Base-by-base conservation (phyloP, 1,140 invertebrate species). In the Diploscapter pachys region DNA sequence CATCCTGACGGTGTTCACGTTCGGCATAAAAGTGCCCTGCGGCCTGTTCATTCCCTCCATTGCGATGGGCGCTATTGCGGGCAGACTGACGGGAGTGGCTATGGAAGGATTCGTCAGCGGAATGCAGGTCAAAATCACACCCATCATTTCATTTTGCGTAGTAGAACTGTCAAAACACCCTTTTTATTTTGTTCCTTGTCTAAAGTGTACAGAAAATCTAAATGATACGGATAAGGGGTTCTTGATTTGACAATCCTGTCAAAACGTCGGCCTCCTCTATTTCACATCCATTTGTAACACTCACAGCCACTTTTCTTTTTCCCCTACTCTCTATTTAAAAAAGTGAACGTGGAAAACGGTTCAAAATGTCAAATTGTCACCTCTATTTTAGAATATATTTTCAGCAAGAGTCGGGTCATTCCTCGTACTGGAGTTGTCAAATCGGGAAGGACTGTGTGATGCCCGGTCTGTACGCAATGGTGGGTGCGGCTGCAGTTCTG, bases 381-480 rank as follows among this genome's bases (percentile, higher is more conserved):
- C 31, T 31, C 31, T 31, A 31, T 31, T 31, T 31, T 31, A 31
- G 31, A 31, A 31, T 31, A 31, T 31, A 31, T 31, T 92, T 91
- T 81, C 51, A 68, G 66, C 53, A 6, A 9, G 52, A 68, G 51
- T 56, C 55, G 9, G 73, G 73, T 9, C 73, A 69, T n/a, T 74
- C 73, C 11, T 57, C 53, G 48, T 74, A 74, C 11, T 74, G 64
- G 51, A 94, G 96, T 83, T 99, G 96, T 87, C 92, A 91, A 3
- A 92, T 92, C 4, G 93, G 92, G 5, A 92, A 94, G 73, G 93
- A 93, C 87, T 98, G 94, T 87, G 96, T 99, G 75, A 98, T 94
- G 3, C 96, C 96, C 0, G 94, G 95, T 0, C 87, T 99, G n/a
- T 99, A 99, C 87, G 97, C 96, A 0, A 98, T 99, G 92, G 95